These are phyloP conservation scores for Nomada lathburiana DNA, from an alignment of 2,888 invertebrate species.

Conservation along the genomic window DNA sequence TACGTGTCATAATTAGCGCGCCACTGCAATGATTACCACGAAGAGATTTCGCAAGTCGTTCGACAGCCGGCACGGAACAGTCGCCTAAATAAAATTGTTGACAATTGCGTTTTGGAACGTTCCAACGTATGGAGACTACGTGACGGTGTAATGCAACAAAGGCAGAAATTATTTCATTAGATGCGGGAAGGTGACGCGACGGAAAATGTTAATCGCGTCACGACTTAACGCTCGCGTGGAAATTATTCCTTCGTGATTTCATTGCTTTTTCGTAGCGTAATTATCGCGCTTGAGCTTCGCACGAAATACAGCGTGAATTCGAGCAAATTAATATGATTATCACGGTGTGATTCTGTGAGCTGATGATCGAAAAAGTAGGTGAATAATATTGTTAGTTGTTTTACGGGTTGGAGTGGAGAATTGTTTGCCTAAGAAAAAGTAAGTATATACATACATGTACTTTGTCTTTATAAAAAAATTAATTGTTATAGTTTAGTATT, in stretches of 20 bases:
- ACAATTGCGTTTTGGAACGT: conserved; percentile 14
- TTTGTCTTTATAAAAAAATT: not conserved
- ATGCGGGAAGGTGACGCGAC: not conserved
- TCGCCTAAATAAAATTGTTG: conserved; percentile 30
- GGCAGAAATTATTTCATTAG: conserved; percentile 13
- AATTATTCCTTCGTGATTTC: conserved; percentile 9
- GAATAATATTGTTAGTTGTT: not conserved
- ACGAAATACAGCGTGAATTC: not conserved
- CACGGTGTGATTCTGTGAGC: not conserved
- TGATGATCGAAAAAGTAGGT: too few relatives aligned
- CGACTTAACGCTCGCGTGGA: not conserved
- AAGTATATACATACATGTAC: too few relatives aligned
- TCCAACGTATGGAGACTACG: not conserved
- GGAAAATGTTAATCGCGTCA: conserved; percentile 17
- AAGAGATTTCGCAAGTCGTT: conserved; percentile 69
- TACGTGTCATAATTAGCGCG: conserved; percentile 81
- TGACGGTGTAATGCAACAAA: conserved; percentile 12
- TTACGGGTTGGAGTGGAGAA: too few relatives aligned
- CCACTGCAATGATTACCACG: conserved; percentile 71
- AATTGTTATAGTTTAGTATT: not conserved
- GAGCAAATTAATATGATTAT: not conserved
- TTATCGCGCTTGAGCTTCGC: not conserved
- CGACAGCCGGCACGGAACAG: conserved; percentile 7
- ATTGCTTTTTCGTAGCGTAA: not conserved
- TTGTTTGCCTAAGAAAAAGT: too few relatives aligned